These are phyloP conservation scores for Oryctes rhinoceros DNA, from an alignment of 1,140 invertebrate species.

Conservation along the genomic window DNA sequence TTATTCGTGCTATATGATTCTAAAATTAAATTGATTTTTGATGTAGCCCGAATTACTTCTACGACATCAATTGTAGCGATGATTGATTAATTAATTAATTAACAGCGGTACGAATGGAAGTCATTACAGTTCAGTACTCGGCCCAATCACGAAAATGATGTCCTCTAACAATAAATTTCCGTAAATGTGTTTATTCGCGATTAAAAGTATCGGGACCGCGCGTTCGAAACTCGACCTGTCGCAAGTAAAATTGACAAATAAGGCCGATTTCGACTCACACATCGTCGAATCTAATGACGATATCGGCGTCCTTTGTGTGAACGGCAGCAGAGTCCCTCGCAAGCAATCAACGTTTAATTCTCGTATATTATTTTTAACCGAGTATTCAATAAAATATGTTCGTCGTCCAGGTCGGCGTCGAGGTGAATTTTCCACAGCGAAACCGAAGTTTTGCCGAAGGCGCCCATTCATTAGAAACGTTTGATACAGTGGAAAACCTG, in stretches of 20 bases:
- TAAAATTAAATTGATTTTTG: too few relatives aligned
- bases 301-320: neutral
- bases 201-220: neutral
- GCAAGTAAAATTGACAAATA: neutral
- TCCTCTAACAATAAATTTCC: neutral
- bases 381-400: neutral
- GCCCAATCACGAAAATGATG: neutral
- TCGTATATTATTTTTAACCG: slow-evolving; percentile 9
- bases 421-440: neutral
- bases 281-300: neutral
- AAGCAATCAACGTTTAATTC: neutral
- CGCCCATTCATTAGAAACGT: neutral
- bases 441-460: neutral
- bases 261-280: neutral
- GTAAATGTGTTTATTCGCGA: neutral
- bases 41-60: too few relatives aligned
- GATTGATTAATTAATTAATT: too few relatives aligned
- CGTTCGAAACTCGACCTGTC: neutral
- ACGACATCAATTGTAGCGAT: too few relatives aligned
- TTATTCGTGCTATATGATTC: too few relatives aligned
- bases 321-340: neutral
- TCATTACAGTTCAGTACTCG: too few relatives aligned
- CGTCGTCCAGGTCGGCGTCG: neutral
- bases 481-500: neutral
- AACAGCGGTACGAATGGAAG: too few relatives aligned